phyloP scores from a whole-genome alignment of 2,113 vertebrate genomes.

The Neomonachus schauinslandi region DNA sequence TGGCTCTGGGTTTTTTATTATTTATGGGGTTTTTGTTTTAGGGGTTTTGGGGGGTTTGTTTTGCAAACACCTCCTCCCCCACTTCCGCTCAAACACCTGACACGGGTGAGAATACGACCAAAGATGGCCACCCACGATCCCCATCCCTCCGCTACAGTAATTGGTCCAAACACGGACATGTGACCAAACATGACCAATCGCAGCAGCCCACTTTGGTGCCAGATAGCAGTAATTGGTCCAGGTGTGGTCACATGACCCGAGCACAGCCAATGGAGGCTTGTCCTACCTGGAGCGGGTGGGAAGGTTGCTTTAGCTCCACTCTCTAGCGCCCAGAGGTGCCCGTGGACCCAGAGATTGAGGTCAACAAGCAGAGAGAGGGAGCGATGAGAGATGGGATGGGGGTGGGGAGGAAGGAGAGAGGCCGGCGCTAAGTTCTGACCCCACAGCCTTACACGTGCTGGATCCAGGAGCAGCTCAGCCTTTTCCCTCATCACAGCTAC shows the following conservation, averaged over 20 bases:
- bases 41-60: background rate
- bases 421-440: background rate
- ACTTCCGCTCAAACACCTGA: background rate
- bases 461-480: background rate
- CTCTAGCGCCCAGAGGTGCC: background rate
- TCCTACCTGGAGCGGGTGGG: background rate
- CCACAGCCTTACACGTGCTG: no score
- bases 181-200: background rate
- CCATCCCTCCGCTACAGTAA: background rate
- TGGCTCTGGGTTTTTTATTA: background rate
- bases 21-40: background rate
- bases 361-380: background rate
- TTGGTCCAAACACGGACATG: rapidly evolving
- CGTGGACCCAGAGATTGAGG: background rate
- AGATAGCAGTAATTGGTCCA: background rate
- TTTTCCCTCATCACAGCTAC: background rate
- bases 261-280: background rate
- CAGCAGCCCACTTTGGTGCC: background rate
- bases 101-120: no score
- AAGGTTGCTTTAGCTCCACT: background rate
- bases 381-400: background rate
- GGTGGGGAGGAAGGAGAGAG: background rate
- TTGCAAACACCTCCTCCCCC: background rate
- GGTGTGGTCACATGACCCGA: background rate
- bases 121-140: background rate